phyloP scores from a whole-genome alignment of 2,888 invertebrate species.

The Pollenia angustigena region DNA sequence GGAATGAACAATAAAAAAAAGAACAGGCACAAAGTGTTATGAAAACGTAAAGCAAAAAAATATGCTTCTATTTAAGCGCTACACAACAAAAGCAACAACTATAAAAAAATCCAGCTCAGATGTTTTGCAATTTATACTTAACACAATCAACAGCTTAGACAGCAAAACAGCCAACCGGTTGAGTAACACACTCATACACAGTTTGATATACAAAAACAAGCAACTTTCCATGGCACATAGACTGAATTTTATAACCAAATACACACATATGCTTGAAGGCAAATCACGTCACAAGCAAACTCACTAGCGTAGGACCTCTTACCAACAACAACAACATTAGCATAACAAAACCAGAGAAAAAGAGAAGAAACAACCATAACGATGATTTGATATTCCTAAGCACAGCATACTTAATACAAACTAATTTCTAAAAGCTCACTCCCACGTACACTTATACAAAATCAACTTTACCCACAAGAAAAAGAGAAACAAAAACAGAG shows the following conservation, averaged over 20 bases:
- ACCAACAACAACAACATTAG: not conserved
- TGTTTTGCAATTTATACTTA: constrained; percentile 62
- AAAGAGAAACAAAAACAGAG: constrained; percentile 5
- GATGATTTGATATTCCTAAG: constrained; percentile 8
- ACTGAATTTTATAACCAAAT: constrained; percentile 26
- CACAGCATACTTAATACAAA: not conserved
- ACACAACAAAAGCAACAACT: not conserved
- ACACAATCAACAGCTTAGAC: constrained; percentile 61
- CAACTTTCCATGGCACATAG: not conserved
- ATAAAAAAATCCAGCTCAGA: constrained; percentile 37
- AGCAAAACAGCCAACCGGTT: constrained; percentile 34
- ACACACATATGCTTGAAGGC: constrained; percentile 21
- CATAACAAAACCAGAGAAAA: not conserved
- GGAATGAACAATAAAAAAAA: not conserved
- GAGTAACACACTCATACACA: not conserved
- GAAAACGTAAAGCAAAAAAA: not conserved
- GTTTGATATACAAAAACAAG: not conserved
- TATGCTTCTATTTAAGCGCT: not conserved
- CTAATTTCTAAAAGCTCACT: not conserved
- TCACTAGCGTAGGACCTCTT: not conserved
- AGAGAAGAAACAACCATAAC: not conserved
- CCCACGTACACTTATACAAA: too few relatives aligned
- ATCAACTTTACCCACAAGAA: not conserved
- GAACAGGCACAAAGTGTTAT: not conserved
- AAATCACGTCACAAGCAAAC: constrained; percentile 44